Evolutionary conservation across 2,113 vertebrate species (phyloP), one percentile per base, ranked within the genome.

Genomic region (Semnopithecus entellus): DNA sequence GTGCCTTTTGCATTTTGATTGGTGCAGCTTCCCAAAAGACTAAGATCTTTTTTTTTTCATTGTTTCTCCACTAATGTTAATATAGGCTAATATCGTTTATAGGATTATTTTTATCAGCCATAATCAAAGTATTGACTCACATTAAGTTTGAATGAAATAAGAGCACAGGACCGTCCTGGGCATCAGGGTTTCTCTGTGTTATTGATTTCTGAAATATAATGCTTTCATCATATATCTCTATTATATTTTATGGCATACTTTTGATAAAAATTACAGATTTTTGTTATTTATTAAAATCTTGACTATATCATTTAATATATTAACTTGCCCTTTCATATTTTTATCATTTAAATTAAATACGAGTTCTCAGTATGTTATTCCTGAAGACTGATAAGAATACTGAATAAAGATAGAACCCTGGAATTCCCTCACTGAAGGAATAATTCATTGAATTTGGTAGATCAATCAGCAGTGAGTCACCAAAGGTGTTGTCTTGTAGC

Each of bases 401-500:
- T 4, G 22, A 76, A 23, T 76, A 40, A 48, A 30, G 11, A 45
- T 13, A 22, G 35, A 23, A 23, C n/a, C 22, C 12, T 14, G 20
- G 25, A 78, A 18, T 32, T 0, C 35, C 8, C n/a, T 83, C 57
- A 87, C 32, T 68, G 40, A 82, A 81, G 64, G 8, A 1, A 72
- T 13, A 22, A 8, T 16, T 4, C 9, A n/a, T 1, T n/a, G 32
- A 12, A 17, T 10, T 1, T 7, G 30, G 20, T 3, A n/a, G 35
- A 81, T 12, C 2, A 35, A 12, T 50, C 8, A 3, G 2, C 6
- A 32, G 16, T 11, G 30, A 64, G 32, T 22, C 8, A 79, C 10
- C 9, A 73, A 78, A 64, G 61, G 6, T 27, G 8, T 61, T 22
- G 4, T 11, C 4, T 6, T 27, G 1, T 6, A 32, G 12, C 27